Percentiles rank a stretch among this genome's conserved stretches.
These are phyloP conservation scores for Apaloderma vittatum DNA, from an alignment of 2,113 vertebrate species.

Conservation along the genomic window DNA sequence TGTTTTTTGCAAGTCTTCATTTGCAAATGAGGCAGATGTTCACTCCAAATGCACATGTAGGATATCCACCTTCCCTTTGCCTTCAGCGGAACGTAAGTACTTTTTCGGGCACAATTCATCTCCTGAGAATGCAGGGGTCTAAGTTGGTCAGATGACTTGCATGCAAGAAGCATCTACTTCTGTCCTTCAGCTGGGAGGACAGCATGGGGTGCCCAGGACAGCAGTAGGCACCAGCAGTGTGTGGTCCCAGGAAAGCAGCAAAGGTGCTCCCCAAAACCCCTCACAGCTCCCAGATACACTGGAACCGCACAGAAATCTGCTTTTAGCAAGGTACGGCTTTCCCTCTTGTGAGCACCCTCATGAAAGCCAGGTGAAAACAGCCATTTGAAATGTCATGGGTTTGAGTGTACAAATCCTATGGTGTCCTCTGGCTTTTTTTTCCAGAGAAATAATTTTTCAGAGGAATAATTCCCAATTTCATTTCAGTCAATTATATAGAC, in stretches of 20 bases:
- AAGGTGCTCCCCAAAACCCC: rapidly evolving
- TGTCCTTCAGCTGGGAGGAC: neutral
- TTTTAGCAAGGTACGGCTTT: rapidly evolving
- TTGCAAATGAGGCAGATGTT: neutral
- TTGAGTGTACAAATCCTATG: neutral
- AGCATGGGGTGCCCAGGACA: neutral
- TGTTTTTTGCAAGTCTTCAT: neutral
- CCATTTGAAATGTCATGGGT: neutral
- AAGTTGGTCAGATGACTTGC: neutral
- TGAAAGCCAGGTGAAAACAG: neutral
- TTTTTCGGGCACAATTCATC: neutral
- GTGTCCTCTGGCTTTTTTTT: neutral
- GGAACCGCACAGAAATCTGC: neutral
- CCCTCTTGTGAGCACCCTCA: neutral
- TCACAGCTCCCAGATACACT: neutral
- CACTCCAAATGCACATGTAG: neutral
- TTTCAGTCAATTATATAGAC: neutral
- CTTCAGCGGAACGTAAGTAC: neutral
- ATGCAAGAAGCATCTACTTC: neutral
- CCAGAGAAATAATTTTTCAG: neutral
- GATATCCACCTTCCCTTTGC: neutral
- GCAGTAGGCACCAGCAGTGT: neutral
- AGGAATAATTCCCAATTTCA: neutral
- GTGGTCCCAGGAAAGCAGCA: neutral
- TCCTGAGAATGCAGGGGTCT: neutral